Conservation (phyloP, 2,888 invertebrate species). For the Brachylomia viminalis region DNA sequence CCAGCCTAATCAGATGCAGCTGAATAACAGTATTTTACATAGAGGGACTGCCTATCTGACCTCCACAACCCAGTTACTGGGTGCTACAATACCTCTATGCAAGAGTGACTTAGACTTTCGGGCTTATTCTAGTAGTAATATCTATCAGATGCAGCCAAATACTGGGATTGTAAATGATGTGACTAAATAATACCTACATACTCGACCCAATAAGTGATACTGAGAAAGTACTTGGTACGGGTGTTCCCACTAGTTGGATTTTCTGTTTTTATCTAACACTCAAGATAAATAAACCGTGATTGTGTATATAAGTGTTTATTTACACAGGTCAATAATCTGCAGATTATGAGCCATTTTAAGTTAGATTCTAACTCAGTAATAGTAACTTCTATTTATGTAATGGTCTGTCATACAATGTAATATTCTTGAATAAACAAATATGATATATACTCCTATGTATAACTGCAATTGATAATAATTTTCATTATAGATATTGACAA, state of each 20-base stretch:
- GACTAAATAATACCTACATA: neutral
- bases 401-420: neutral
- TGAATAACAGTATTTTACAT: neutral
- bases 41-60: neutral
- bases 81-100: neutral
- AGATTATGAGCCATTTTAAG: conserved; percentile 1
- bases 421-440: neutral
- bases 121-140: neutral
- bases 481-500: no score
- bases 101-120: neutral
- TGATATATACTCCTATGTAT: no score
- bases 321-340: neutral
- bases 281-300: neutral
- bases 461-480: no score
- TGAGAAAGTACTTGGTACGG: neutral
- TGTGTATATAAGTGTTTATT: no score
- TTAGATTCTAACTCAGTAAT: neutral
- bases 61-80: neutral
- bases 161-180: neutral
- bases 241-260: neutral
- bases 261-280: conserved; percentile 1
- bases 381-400: neutral
- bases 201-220: neutral
- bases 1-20: neutral
- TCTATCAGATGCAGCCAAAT: neutral